Evolutionary conservation across 2,888 invertebrate genomes (phyloP), one percentile per base, ranked within the genome.

Genomic region (Psylliodes chrysocephalus): DNA sequence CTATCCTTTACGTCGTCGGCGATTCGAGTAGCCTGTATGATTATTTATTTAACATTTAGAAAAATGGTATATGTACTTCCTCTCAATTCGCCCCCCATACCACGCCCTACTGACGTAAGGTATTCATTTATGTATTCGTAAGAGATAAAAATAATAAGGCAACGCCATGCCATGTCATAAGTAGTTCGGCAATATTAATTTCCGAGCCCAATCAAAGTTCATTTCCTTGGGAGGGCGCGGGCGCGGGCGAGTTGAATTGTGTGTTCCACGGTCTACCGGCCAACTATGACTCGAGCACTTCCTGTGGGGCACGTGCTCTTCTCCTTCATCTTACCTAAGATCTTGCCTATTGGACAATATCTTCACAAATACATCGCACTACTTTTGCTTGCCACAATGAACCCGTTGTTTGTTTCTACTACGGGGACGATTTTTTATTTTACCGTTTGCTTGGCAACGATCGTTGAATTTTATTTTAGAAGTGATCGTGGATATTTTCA

Each of bases 191-290:
- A 73, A 73, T 78, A 76, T 77, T 79, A 79, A 78, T 79, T 78
- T 78, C 77, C 77, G 77, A 78, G 77, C 73, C 74, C 78, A 80
- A 78, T 78, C 80, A 80, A 79, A 80, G 80, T 79, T 78, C 77
- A 79, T 80, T 79, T 79, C 78, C 78, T 79, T 72, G 69, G 76
- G 75, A 52, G 60, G 44, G 60, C 30, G 60, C 60, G 53, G 40
- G 59, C 14, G 49, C 59, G 77, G 77, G 75, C 77, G 76, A 76
- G 77, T 75, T 77, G 76, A 75, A 68, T 76, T 77, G 75, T 76
- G 72, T 72, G 71, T 71, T 77, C 74, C 78, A 79, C 78, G 80
- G 75, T 80, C 78, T 72, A 76, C 68, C 78, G 76, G 72, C 75
- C 80, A 80, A 79, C 79, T 76, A 78, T 80, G 78, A 80, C 79